phyloP scores from a whole-genome alignment of 2,888 invertebrate species.

The Pheosia gnoma region DNA sequence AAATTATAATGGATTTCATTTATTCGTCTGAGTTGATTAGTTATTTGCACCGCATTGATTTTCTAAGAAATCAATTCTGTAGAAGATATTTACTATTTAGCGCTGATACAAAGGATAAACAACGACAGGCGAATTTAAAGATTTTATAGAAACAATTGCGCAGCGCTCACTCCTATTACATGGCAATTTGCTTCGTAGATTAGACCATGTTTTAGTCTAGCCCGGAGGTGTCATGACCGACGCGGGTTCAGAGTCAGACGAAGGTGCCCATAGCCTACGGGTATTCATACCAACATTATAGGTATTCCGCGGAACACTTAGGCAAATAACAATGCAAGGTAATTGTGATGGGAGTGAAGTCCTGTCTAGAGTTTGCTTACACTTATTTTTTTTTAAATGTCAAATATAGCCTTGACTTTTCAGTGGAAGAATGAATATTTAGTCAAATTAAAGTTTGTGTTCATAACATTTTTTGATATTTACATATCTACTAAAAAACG shows the following conservation, averaged over 20 bases:
- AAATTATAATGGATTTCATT: no score
- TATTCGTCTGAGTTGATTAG: no score
- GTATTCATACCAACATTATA: slow-evolving; percentile 58
- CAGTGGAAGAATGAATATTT: no score
- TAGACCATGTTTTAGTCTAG: slow-evolving; percentile 54
- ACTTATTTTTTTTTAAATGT: not conserved
- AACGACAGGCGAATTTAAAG: slow-evolving; percentile 3
- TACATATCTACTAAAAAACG: no score
- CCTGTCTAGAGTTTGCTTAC: slow-evolving; percentile 19
- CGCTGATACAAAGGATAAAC: not conserved
- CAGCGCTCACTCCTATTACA: slow-evolving; percentile 38
- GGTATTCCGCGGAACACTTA: slow-evolving; percentile 59
- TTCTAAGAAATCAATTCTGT: no score
- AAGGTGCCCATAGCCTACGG: slow-evolving; percentile 51
- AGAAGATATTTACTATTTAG: not conserved
- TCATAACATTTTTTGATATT: no score
- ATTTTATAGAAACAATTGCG: slow-evolving; percentile 20
- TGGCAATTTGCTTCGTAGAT: slow-evolving; percentile 50
- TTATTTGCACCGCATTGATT: no score
- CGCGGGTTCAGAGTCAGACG: slow-evolving; percentile 45
- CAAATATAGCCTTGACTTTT: no score
- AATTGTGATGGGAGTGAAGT: slow-evolving; percentile 39
- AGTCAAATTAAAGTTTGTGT: no score
- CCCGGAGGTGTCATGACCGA: slow-evolving; percentile 59
- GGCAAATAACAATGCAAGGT: slow-evolving; percentile 62